Evolutionary conservation across 1,140 invertebrate genomes (phyloP).

Genomic region (Riptortus pedestris): DNA sequence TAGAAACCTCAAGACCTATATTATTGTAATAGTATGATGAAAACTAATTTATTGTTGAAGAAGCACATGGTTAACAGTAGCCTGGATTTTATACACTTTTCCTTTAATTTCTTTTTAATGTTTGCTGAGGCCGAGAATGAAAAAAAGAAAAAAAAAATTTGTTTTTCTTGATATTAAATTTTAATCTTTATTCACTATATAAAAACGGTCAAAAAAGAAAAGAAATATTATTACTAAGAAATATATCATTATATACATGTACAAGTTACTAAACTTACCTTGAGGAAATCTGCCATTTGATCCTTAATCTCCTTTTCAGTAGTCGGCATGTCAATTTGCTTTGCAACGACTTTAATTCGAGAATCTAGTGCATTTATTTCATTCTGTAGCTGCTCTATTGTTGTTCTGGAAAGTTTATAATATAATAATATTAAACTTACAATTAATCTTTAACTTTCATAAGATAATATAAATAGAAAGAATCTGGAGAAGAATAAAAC

Average conservation of each 20-base stretch:
- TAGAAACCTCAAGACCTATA: no score
- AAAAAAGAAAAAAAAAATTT: not conserved
- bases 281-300: slow-evolving; percentile 80
- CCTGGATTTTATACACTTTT: no score
- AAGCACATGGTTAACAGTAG: no score
- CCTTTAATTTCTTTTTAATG: no score
- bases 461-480: slow-evolving; percentile 3
- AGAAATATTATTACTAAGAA: not conserved
- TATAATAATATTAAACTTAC: not conserved
- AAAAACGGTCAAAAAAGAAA: not conserved
- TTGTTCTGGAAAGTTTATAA: slow-evolving; percentile 53
- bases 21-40: no score
- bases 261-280: slow-evolving; percentile 42
- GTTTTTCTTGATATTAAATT: not conserved
- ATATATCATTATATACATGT: not conserved
- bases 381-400: slow-evolving; percentile 80
- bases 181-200: not conserved
- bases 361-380: slow-evolving; percentile 73
- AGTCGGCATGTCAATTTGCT: slow-evolving; percentile 63
- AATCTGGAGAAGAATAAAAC: not conserved
- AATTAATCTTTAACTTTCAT: not conserved
- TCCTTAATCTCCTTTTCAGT: slow-evolving; percentile 71
- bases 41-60: no score
- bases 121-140: no score
- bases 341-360: slow-evolving; percentile 66